A percentile compares a stretch with the other conserved stretches of the same genome.
Conservation (phyloP, 2,113 vertebrate species). For the Myotis yumanensis region DNA sequence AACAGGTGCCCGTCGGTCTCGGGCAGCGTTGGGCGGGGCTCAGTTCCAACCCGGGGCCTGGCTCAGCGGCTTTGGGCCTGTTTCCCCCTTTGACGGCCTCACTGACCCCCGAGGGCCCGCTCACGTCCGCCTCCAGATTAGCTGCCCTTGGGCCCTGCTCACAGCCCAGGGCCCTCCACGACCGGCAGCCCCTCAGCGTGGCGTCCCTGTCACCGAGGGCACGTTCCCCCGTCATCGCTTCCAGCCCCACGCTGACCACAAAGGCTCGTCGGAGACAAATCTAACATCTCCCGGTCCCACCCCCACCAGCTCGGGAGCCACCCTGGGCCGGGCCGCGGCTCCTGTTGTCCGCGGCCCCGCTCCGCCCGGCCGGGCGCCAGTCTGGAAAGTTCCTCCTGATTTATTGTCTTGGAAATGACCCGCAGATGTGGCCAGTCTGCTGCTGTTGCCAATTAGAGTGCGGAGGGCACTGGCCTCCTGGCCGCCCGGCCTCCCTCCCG, state of each 20-base stretch:
- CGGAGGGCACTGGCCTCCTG: not conserved
- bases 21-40: rapidly evolving
- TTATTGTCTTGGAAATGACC: slow-evolving; percentile 45
- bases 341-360: not conserved
- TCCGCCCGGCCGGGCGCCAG: not conserved
- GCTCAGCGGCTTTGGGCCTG: too few relatives aligned
- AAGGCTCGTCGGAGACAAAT: not conserved
- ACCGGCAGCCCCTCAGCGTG: rapidly evolving
- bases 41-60: not conserved
- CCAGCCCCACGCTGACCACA: not conserved
- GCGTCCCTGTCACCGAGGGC: rapidly evolving
- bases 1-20: rapidly evolving
- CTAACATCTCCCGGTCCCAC: not conserved
- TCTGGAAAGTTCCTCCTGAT: not conserved
- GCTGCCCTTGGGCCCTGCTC: not conserved
- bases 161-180: not conserved
- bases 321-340: not conserved
- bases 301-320: rapidly evolving
- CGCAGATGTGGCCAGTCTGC: not conserved
- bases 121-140: not conserved
- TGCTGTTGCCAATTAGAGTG: slow-evolving; percentile 29
- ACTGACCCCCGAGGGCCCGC: not conserved
- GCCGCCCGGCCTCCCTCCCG: rapidly evolving
- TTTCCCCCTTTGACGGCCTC: not conserved
- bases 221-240: rapidly evolving